Evolutionary conservation across 1,140 invertebrate species (phyloP), one percentile per base, ranked within the genome.

Genomic region (Coenobita brevimanus): DNA sequence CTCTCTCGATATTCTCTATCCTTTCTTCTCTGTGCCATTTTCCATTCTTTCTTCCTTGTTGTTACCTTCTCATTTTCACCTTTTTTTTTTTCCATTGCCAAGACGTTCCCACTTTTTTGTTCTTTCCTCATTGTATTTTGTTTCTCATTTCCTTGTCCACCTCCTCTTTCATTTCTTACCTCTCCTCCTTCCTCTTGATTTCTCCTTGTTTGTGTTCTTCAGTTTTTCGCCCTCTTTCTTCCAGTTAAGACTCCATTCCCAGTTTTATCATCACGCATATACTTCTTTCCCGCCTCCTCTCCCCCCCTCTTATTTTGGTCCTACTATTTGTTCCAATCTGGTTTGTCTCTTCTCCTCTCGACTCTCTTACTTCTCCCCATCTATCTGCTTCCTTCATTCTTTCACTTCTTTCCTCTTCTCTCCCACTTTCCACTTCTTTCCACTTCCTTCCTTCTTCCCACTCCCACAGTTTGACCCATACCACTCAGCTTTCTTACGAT

Each of bases 271-370:
- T 38, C 6, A 0, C 36, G 0, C 17, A 38, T 36, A 1, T 33
- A 17, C 36, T 3, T 13, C 15, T 33, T n/a, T 13, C 21, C 54
- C 13, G 8, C 24, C 13, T 17, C 21, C 50, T 57, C n/a, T 57
- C n/a, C 33, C 78, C 33, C 50, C 33, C n/a, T n/a, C n/a, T n/a
- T n/a, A n/a, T n/a, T n/a, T n/a, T n/a, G n/a, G n/a, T n/a, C n/a
- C n/a, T n/a, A n/a, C n/a, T n/a, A n/a, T n/a, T n/a, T n/a, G n/a
- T n/a, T n/a, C n/a, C n/a, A n/a, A n/a, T n/a, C n/a, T n/a, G n/a
- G n/a, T n/a, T n/a, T n/a, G n/a, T n/a, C 50, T 33, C n/a, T 57
- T 30, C 21, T 21, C 41, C 78, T 80, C 54, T 80, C 54, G 50
- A 41, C 60, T 50, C 60, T 38, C 60, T 24, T 50, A 24, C 60